phyloP scores from a whole-genome alignment of 2,797 vertebrate genomes.

The Scolopax bukidnonensis region DNA sequence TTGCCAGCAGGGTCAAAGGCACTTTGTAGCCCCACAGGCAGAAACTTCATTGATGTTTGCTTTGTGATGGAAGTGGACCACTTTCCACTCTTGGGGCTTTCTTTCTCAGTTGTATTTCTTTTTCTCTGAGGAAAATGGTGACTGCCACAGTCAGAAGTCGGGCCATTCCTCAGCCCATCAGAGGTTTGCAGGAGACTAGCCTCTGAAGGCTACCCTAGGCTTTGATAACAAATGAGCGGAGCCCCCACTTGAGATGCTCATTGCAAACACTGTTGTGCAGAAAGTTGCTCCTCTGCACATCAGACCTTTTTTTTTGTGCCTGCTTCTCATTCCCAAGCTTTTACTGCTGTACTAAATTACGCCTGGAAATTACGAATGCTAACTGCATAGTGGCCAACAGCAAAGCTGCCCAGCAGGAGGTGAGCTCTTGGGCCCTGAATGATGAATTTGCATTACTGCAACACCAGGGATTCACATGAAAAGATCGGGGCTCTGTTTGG shows the following conservation, averaged over 20 bases:
- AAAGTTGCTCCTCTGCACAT: neutral
- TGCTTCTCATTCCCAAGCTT: neutral
- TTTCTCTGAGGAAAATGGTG: neutral
- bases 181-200: neutral
- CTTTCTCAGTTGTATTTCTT: neutral
- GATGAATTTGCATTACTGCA: neutral
- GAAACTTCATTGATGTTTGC: neutral
- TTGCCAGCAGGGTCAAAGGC: neutral
- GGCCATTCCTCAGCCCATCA: neutral
- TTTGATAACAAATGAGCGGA: neutral
- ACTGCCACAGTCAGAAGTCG: neutral
- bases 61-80: neutral
- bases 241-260: neutral
- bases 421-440: fast-evolving
- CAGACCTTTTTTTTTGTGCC: neutral
- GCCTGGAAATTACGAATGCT: neutral
- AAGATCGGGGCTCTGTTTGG: neutral
- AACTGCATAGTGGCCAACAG: neutral
- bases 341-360: neutral
- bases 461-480: neutral
- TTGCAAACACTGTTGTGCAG: neutral
- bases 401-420: neutral
- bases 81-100: neutral
- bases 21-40: fast-evolving
- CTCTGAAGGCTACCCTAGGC: neutral